Percentiles rank a stretch among this genome's conserved stretches.
Evolutionary conservation across 2,888 invertebrate species (phyloP).

Genomic region (Coenonympha arcania): DNA sequence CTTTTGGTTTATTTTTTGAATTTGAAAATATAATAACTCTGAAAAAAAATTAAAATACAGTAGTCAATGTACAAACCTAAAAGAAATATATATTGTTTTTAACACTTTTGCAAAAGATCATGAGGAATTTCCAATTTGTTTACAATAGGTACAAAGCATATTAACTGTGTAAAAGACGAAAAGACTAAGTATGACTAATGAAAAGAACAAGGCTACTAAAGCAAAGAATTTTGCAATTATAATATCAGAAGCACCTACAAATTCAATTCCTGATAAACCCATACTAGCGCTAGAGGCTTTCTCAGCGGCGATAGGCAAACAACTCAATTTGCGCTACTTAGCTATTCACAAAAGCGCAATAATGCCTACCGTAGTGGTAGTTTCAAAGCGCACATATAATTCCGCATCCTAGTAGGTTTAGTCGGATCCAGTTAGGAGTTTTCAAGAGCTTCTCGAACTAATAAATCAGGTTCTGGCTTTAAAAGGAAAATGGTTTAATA

Average conservation of each 20-base stretch:
- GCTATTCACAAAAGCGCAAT: slow-evolving; percentile 44
- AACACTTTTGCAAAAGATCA: too few species aligned
- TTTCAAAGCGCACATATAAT: slow-evolving; percentile 36
- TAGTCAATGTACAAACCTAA: too few species aligned
- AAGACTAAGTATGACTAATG: too few species aligned
- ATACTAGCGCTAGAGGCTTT: not conserved
- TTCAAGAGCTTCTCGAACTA: slow-evolving; percentile 19
- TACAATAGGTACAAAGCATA: too few species aligned
- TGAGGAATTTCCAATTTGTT: too few species aligned
- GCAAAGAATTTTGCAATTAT: too few species aligned
- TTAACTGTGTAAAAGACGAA: too few species aligned
- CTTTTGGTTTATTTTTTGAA: too few species aligned
- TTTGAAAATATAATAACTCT: too few species aligned
- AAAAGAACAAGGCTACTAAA: too few species aligned
- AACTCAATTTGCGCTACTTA: slow-evolving; percentile 41
- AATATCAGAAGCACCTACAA: not conserved
- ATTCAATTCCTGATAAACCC: slow-evolving; percentile 5
- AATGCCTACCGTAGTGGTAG: slow-evolving; percentile 34
- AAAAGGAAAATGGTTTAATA: not conserved
- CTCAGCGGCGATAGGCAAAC: slow-evolving; percentile 34
- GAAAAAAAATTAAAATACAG: too few species aligned
- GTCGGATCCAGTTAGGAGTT: slow-evolving; percentile 37
- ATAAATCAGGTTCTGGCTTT: slow-evolving; percentile 10
- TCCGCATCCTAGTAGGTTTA: slow-evolving; percentile 28
- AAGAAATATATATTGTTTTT: too few species aligned